Evolutionary conservation across 1,140 invertebrate genomes (phyloP).

Genomic region (Euura lappo): DNA sequence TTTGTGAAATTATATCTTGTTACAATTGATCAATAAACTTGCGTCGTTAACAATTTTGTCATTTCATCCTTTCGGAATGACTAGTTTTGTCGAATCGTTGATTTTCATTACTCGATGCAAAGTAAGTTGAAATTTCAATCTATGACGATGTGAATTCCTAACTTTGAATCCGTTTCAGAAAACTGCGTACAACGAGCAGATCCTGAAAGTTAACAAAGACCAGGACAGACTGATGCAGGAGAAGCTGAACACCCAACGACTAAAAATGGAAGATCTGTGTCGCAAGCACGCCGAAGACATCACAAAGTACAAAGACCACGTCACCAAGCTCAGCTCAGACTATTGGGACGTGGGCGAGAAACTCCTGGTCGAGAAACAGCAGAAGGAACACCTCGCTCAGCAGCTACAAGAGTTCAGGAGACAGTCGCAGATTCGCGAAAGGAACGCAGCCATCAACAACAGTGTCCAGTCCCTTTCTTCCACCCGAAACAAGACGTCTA

Average conservation of each 20-base stretch:
- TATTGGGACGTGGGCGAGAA: conserved; percentile 68
- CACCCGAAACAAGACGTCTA: conserved; percentile 35
- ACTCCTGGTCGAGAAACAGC: conserved; percentile 62
- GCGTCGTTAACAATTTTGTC: too few relatives aligned
- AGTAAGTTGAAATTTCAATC: too few relatives aligned
- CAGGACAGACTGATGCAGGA: conserved; percentile 60
- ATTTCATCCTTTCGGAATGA: too few relatives aligned
- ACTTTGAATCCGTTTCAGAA: conserved; percentile 38
- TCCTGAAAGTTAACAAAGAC: conserved; percentile 59
- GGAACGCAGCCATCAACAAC: background rate
- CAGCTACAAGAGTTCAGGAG: conserved; percentile 30
- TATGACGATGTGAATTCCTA: too few relatives aligned
- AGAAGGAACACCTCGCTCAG: conserved; percentile 55
- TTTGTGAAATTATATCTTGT: background rate
- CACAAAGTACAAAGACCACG: conserved; percentile 64
- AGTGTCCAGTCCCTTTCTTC: conserved; percentile 5
- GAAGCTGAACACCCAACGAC: conserved; percentile 54
- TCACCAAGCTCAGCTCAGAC: conserved; percentile 60
- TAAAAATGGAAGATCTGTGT: conserved; percentile 55
- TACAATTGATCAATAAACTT: too few relatives aligned
- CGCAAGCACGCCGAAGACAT: conserved; percentile 62
- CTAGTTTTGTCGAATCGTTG: too few relatives aligned
- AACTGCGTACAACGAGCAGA: conserved; percentile 51
- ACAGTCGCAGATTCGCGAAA: conserved; percentile 27
- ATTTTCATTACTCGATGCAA: too few relatives aligned